Evolutionary conservation across 2,113 vertebrate species (phyloP).

Genomic region (Xenotilapia flavipinnis): DNA sequence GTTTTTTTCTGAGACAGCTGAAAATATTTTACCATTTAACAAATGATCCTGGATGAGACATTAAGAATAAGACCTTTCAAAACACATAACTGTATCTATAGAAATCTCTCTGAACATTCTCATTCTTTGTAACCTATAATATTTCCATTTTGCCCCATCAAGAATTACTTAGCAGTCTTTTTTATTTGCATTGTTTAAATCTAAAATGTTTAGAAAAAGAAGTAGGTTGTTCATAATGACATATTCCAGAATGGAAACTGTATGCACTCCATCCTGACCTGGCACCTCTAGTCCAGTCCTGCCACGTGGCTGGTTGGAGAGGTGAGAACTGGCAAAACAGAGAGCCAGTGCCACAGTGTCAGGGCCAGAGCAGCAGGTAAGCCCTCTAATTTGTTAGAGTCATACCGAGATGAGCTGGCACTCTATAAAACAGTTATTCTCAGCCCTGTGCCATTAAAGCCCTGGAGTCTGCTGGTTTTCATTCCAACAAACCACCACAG

Average conservation of each 20-base stretch:
- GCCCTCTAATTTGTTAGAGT: neutral
- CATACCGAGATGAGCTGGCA: neutral
- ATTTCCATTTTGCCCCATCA: neutral
- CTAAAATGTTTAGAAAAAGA: neutral
- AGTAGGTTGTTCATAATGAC: neutral
- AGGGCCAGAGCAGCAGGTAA: neutral
- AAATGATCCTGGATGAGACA: neutral
- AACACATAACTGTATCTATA: neutral
- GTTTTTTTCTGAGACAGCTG: neutral
- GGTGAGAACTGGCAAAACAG: conserved; percentile 21
- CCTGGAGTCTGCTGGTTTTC: neutral
- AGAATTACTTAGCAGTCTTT: neutral
- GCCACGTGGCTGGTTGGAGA: neutral
- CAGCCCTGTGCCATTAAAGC: neutral
- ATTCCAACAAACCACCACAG: neutral
- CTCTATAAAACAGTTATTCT: neutral
- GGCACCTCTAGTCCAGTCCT: neutral
- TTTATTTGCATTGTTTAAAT: neutral
- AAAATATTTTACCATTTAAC: neutral
- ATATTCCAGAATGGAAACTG: neutral
- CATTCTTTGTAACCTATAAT: neutral
- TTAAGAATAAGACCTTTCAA: neutral
- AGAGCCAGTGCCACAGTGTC: neutral
- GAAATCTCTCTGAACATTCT: neutral
- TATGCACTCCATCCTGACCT: neutral